Evolutionary conservation across 2,797 vertebrate genomes (phyloP).

Genomic region (Sus cebifrons): DNA sequence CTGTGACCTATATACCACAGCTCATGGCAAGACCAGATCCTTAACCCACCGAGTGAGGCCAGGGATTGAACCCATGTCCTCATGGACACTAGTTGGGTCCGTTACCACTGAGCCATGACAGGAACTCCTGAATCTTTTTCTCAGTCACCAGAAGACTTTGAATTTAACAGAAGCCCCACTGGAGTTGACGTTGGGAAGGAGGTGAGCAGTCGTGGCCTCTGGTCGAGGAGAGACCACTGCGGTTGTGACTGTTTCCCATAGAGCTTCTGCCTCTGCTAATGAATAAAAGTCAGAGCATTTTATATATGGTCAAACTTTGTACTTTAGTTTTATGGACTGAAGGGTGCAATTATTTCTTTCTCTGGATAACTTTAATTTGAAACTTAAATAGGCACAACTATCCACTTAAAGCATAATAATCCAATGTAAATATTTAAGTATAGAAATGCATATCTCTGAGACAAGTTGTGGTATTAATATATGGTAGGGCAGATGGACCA

Average conservation of each 20-base stretch:
- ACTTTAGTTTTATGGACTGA: constrained; percentile 7
- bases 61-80: too few species aligned
- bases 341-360: neutral
- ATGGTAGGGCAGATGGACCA: constrained; percentile 58
- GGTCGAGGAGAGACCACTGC: neutral
- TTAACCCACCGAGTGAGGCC: too few species aligned
- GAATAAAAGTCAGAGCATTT: neutral
- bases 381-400: constrained; percentile 13
- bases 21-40: too few species aligned
- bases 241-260: neutral
- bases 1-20: too few species aligned
- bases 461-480: constrained; percentile 41
- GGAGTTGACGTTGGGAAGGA: neutral
- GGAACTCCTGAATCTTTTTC: neutral
- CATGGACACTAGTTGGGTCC: too few species aligned
- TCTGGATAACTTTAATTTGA: constrained; percentile 16
- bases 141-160: neutral
- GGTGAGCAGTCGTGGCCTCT: neutral
- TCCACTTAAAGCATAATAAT: neutral
- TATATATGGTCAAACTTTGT: neutral
- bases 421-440: constrained; percentile 41
- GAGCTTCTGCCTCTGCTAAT: neutral
- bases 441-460: neutral
- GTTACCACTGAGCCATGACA: too few species aligned
- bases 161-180: neutral